Base-by-base conservation (phyloP, 2,113 vertebrate genomes). In the Sorex araneus region DNA sequence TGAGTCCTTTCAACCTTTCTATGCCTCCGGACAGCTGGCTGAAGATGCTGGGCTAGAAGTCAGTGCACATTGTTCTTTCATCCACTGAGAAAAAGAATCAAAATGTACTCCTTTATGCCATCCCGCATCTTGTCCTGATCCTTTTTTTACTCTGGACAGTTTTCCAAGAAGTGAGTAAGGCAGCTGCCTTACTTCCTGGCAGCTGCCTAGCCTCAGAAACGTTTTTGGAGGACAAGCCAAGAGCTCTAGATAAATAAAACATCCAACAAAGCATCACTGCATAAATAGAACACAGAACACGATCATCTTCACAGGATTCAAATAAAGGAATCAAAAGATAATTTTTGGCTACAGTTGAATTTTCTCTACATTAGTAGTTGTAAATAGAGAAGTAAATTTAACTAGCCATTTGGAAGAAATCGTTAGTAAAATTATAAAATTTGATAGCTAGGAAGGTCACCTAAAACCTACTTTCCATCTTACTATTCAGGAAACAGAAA, bases 181-280 rank as follows among this genome's bases (percentile, higher is more conserved):
- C 13, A 19, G 54, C 54, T 87, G 27, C 27, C 87, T 54, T 95
- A 86, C 47, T 79, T 40, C 84, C 91, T 45, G 77, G 90, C 87
- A 95, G 78, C 57, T 97, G 91, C 69, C 63, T 95, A 82, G 76
- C n/a, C 32, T 84, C 2, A 36, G 36, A 54, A 57, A 92, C 28
- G 74, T 60, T 60, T 69, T 94, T 54, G n/a, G 84, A 91, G 81
- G 40, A 84, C 71, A 88, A 28, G 95, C 83, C 0, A 79, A 36
- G 75, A 30, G 47, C 8, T 87, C 23, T n/a, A 28, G 64, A 90
- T 84, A 90, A 92, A 91, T 64, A 86, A 93, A 89, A 69, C 27
- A 66, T 13, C 47, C 36, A 90, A 67, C 50, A 75, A 89, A 83
- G 63, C 15, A 66, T 50, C 27, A 70, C 1, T 40, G 11, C 40